Conservation (phyloP, 2,113 vertebrate genomes). For the Xiphorhynchus elegans region DNA sequence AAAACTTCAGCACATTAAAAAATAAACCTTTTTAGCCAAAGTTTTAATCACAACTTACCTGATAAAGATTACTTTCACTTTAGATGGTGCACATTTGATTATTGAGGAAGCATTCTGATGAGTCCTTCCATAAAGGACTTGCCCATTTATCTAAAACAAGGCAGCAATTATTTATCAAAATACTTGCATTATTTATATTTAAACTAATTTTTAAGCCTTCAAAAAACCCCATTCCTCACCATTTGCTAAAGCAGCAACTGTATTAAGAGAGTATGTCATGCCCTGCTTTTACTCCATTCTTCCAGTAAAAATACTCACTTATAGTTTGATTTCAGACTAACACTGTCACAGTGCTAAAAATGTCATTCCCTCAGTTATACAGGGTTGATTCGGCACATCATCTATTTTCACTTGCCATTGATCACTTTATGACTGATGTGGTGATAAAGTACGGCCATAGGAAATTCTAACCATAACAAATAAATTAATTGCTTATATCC, state of each 20-base stretch:
- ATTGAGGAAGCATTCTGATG: slow-evolving; percentile 98
- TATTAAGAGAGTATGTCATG: background rate
- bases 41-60: slow-evolving; percentile 75
- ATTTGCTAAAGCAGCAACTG: background rate
- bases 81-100: slow-evolving; percentile 93
- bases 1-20: background rate
- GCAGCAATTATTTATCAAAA: background rate
- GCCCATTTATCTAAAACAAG: slow-evolving; percentile 89
- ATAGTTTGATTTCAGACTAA: background rate
- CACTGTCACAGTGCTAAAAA: background rate
- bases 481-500: background rate
- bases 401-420: background rate
- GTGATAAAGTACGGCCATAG: background rate
- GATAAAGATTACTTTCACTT: slow-evolving; percentile 94
- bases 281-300: background rate
- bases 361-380: background rate
- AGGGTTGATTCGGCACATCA: background rate
- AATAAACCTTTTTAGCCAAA: background rate
- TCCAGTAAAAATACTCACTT: background rate
- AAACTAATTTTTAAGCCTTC: background rate
- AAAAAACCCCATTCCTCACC: background rate
- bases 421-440: background rate
- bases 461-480: background rate
- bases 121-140: slow-evolving; percentile 93
- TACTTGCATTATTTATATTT: background rate